Base-by-base conservation (phyloP, 2,797 vertebrate species). In the Pseudochirops cupreus region DNA sequence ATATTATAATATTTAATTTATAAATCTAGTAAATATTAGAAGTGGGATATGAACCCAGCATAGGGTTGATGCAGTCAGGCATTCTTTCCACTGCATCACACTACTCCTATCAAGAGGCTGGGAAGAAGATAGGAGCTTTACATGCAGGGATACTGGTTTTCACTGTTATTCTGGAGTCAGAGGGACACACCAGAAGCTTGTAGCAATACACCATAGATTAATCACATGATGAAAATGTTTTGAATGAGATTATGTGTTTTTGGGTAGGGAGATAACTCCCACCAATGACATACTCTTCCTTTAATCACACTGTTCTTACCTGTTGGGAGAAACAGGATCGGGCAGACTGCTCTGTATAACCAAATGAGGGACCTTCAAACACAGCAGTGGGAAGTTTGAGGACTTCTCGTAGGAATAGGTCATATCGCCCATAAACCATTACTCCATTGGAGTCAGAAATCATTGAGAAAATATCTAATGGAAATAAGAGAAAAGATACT, bases 361-460 rank as follows among this genome's bases (percentile, higher is more conserved):
- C 99, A 97, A 99, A 99, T 0, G 99, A 99, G 91, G 99, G 99
- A 11, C 99, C 99, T 98, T 99, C 99, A n/a, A 99, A 99, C 92
- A 99, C 99, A 0, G 99, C 99, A 3, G 99, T 99, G 58, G 99
- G 99, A 95, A 99, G 98, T 98, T 99, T 99, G 92, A 99, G 99
- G 97, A 99, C 99, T 98, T 99, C 99, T 67, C 99, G 99, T 93
- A 99, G 99, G 98, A 99, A 99, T 95, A 99, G 99, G 98, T 99
- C 99, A 0, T 99, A 99, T 97, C 99, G 99, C 57, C 99, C 99
- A 97, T 99, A 99, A 95, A 99, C 99, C 99, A 99, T 99, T 97
- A 99, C 98, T 91, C 99, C 99, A 50, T 99, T 98, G 93, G 99
- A 99, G 98, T 99, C 99, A 0, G 99, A 99, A 98, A 99, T 99